phyloP scores from a whole-genome alignment of 2,797 vertebrate genomes.

The Alosa sapidissima region DNA sequence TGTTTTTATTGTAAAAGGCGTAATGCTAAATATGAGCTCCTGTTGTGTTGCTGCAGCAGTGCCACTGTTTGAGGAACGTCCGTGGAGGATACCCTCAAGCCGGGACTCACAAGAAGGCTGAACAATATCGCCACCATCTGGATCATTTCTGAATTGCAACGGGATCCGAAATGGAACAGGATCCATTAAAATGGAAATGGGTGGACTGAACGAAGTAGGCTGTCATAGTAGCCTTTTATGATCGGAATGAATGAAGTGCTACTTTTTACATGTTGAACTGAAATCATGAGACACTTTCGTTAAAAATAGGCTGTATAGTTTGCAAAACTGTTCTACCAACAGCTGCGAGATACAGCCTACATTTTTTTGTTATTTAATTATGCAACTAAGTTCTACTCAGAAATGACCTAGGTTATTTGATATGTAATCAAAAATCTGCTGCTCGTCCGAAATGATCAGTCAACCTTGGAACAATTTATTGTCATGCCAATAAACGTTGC shows the following conservation, averaged over 20 bases:
- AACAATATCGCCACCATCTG: conserved; percentile 28
- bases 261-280: neutral
- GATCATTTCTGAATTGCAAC: neutral
- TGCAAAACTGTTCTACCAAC: neutral
- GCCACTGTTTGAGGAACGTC: conserved; percentile 54
- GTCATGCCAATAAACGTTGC: neutral
- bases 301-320: neutral
- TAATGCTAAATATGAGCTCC: neutral
- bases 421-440: neutral
- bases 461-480: neutral
- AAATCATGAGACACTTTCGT: neutral
- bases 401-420: no score
- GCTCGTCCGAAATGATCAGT: conserved; percentile 6
- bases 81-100: conserved; percentile 44
- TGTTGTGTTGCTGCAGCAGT: conserved; percentile 51
- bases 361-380: neutral
- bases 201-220: neutral
- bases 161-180: neutral
- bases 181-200: conserved; percentile 33
- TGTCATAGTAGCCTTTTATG: neutral
- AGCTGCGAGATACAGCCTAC: neutral
- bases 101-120: conserved; percentile 31
- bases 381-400: neutral
- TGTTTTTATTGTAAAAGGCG: neutral
- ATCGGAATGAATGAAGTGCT: neutral